phyloP scores from a whole-genome alignment of 1,140 invertebrate species.

The Acyrthosiphon pisum region DNA sequence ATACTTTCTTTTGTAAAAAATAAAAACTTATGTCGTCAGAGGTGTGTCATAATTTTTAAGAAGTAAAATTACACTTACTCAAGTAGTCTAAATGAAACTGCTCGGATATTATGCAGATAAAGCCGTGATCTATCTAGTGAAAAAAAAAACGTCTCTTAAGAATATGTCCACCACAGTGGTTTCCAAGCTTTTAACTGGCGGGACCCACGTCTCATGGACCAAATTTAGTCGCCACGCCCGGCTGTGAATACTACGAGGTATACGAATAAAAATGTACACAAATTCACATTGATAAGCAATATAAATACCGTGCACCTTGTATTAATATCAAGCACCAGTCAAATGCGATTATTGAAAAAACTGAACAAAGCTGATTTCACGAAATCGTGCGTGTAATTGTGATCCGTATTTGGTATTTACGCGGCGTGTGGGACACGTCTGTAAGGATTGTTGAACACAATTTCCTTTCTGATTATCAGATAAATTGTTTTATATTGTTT shows the following conservation, averaged over 20 bases:
- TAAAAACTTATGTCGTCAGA: not conserved
- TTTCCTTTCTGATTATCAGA: not conserved
- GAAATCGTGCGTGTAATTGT: not conserved
- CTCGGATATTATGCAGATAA: not conserved
- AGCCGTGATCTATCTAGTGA: not conserved
- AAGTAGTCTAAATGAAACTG: not conserved
- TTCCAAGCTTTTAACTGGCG: not conserved
- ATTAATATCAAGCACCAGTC: not conserved
- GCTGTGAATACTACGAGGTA: not conserved
- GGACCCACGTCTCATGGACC: too few species aligned
- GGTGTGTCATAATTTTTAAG: not conserved
- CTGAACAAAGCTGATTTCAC: not conserved
- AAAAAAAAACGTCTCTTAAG: not conserved
- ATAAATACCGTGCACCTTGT: not conserved
- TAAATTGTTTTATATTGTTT: not conserved
- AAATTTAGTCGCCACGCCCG: not conserved
- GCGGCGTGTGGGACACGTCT: not conserved
- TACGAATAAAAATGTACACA: too few species aligned
- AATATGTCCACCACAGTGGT: not conserved
- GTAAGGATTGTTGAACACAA: not conserved
- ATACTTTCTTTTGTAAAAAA: not conserved
- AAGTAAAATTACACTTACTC: not conserved
- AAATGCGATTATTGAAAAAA: not conserved
- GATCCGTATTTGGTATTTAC: not conserved
- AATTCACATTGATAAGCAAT: not conserved